These are phyloP conservation scores for Panonychus citri DNA, from an alignment of 1,140 invertebrate genomes.

Conservation along the genomic window DNA sequence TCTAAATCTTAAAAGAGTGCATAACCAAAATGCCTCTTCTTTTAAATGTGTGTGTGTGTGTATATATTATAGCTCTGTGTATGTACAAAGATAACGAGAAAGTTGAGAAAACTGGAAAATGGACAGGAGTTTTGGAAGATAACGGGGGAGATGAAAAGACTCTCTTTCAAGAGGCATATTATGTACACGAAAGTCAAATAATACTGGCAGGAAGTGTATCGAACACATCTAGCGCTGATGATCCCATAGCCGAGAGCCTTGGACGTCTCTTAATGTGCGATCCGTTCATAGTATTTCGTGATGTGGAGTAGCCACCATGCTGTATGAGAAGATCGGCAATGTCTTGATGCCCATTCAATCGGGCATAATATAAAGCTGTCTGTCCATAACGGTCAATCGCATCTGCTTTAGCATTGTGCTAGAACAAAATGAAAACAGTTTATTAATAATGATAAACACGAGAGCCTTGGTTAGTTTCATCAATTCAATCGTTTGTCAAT, in stretches of 20 bases:
- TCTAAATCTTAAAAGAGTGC: too few relatives aligned
- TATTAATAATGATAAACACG: too few relatives aligned
- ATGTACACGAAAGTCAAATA: constrained; percentile 24
- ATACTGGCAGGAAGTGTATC: constrained; percentile 44
- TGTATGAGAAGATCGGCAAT: constrained; percentile 28
- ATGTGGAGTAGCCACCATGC: constrained; percentile 36
- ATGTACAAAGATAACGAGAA: not conserved
- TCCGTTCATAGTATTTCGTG: constrained; percentile 14
- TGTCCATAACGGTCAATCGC: constrained; percentile 54
- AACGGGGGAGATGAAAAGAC: too few relatives aligned
- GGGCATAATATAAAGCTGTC: constrained; percentile 53
- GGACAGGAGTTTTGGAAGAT: too few relatives aligned
- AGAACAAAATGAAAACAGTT: constrained; percentile 12
- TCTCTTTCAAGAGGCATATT: too few relatives aligned
- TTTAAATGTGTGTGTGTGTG: too few relatives aligned
- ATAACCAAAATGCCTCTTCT: too few relatives aligned
- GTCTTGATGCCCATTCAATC: constrained; percentile 30
- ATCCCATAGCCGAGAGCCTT: constrained; percentile 17
- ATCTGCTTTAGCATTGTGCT: constrained; percentile 61
- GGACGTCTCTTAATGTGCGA: constrained; percentile 24
- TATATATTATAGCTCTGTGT: too few relatives aligned
- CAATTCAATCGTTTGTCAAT: not conserved
- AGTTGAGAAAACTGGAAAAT: not conserved
- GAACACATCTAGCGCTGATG: constrained; percentile 27
- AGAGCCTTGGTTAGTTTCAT: not conserved